Percentiles rank a stretch among this genome's conserved stretches.
phyloP scores from a whole-genome alignment of 2,888 invertebrate species.

The Ochropleura plecta region DNA sequence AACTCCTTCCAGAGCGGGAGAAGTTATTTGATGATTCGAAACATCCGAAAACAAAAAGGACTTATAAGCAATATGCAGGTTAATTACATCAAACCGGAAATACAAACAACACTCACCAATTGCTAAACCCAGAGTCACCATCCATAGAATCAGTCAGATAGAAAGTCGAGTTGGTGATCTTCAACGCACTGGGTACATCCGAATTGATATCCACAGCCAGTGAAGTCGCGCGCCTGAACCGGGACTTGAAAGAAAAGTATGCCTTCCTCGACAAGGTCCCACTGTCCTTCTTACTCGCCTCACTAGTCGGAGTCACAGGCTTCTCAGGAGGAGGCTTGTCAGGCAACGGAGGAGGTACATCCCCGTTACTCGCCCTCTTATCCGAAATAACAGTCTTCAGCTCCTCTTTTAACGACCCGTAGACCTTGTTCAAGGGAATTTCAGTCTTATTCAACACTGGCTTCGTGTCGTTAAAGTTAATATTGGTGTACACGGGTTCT shows the following conservation, averaged over 20 bases:
- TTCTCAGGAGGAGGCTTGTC: slow-evolving; percentile 82
- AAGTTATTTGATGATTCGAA: no score
- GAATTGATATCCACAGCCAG: slow-evolving; percentile 88
- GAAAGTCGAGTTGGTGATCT: slow-evolving; percentile 93
- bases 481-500: slow-evolving; percentile 81
- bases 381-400: slow-evolving; percentile 83
- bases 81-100: no score
- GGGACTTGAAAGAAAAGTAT: slow-evolving; percentile 91
- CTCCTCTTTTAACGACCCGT: slow-evolving; percentile 83
- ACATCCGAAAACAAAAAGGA: no score
- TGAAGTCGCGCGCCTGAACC: slow-evolving; percentile 91
- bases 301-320: slow-evolving; percentile 82
- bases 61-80: no score
- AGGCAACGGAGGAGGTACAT: slow-evolving; percentile 81
- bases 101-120: slow-evolving; percentile 79
- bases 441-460: slow-evolving; percentile 81
- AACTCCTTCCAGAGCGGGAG: no score
- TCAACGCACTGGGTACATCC: slow-evolving; percentile 89
- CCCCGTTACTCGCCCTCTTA: slow-evolving; percentile 80
- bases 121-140: slow-evolving; percentile 91
- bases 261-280: slow-evolving; percentile 86
- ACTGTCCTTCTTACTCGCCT: slow-evolving; percentile 81
- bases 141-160: slow-evolving; percentile 93
- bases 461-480: slow-evolving; percentile 79
- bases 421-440: slow-evolving; percentile 75